Conservation (phyloP, 1,140 invertebrate genomes). For the Drosophila ercepeae region DNA sequence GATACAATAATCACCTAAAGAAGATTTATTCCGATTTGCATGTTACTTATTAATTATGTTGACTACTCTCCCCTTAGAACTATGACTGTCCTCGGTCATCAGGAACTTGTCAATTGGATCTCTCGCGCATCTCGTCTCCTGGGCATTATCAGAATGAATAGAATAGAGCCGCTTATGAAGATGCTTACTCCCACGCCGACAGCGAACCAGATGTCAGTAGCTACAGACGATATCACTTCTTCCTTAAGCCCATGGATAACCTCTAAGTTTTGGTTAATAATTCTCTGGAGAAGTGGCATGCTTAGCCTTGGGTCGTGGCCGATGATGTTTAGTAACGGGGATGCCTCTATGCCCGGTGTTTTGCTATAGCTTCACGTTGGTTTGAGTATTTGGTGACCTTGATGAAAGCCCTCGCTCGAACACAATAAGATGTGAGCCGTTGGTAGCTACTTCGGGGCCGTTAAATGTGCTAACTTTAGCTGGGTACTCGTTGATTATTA, state of each 20-base stretch:
- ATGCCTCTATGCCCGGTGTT: not conserved
- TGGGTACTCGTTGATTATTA: too few species aligned
- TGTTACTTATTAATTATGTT: too few species aligned
- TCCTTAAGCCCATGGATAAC: not conserved
- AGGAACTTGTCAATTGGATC: slow-evolving; percentile 1
- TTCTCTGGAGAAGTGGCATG: slow-evolving; percentile 1
- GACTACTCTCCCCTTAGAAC: too few species aligned
- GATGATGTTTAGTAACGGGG: too few species aligned
- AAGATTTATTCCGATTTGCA: too few species aligned
- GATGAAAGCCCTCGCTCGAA: not conserved
- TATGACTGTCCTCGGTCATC: not conserved
- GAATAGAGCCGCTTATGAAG: slow-evolving; percentile 5
- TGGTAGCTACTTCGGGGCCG: not conserved
- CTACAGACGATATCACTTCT: not conserved
- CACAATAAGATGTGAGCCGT: not conserved
- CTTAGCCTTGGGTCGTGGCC: slow-evolving; percentile 5
- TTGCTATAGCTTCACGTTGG: not conserved
- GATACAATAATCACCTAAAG: too few species aligned
- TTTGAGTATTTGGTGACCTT: not conserved
- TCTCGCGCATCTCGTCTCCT: slow-evolving; percentile 14
- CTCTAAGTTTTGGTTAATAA: slow-evolving; percentile 6
- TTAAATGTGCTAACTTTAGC: not conserved
- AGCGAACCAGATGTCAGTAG: not conserved
- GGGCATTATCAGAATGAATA: slow-evolving; percentile 4
- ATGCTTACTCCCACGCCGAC: not conserved